These are phyloP conservation scores for Drosophila paramelanica DNA, from an alignment of 2,888 invertebrate genomes.

Conservation along the genomic window DNA sequence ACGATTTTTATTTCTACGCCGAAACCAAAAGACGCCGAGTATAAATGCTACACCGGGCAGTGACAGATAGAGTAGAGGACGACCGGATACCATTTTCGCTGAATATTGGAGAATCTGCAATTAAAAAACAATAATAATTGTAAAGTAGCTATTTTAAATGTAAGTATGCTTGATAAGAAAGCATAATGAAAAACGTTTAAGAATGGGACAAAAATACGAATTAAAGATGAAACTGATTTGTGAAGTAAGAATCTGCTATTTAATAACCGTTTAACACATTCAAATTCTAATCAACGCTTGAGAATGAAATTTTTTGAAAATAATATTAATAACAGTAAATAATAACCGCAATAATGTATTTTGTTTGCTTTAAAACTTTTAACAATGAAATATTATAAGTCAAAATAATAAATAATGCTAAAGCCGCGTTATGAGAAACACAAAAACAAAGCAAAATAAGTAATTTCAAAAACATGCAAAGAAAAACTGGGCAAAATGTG, in stretches of 20 bases:
- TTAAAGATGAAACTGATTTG: too few species aligned
- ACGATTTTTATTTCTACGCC: constrained; percentile 88
- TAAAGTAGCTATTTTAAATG: too few species aligned
- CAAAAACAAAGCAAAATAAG: neutral
- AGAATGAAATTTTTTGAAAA: too few species aligned
- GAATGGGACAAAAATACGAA: neutral
- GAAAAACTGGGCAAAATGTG: neutral
- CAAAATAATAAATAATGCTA: neutral
- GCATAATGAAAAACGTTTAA: neutral
- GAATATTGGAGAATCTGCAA: constrained; percentile 82
- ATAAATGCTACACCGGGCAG: constrained; percentile 92
- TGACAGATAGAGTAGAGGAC: constrained; percentile 91
- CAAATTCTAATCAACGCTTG: too few species aligned
- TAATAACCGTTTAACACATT: neutral
- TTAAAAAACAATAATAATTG: neutral
- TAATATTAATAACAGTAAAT: too few species aligned
- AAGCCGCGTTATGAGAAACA: too few species aligned
- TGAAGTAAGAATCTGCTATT: too few species aligned
- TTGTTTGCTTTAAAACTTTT: neutral
- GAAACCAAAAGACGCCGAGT: constrained; percentile 92
- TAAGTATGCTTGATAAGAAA: neutral
- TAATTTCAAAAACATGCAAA: neutral
- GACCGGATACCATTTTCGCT: constrained; percentile 90
- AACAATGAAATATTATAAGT: neutral
- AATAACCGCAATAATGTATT: too few species aligned